Evolutionary conservation across 2,888 invertebrate genomes (phyloP).

Genomic region (Acleris sparsana): DNA sequence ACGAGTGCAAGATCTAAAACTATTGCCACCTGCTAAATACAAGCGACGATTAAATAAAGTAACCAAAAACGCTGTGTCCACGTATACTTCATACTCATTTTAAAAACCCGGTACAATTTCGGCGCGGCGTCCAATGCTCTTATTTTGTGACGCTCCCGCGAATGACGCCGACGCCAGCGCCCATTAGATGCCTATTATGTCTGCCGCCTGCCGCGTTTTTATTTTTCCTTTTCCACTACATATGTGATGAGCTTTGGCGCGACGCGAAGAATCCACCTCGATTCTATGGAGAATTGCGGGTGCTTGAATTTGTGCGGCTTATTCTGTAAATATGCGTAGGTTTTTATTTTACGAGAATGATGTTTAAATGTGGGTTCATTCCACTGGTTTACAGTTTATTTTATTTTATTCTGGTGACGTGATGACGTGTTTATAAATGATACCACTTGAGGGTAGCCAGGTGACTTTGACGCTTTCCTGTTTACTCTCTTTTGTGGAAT

Average conservation of each 20-base stretch:
- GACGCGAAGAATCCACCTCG: slow-evolving; percentile 18
- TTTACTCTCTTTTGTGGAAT: too few species aligned
- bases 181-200: slow-evolving; percentile 79
- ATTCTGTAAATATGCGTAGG: neutral
- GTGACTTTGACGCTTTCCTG: too few species aligned
- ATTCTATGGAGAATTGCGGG: slow-evolving; percentile 24
- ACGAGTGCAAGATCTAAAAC: too few species aligned
- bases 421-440: too few species aligned
- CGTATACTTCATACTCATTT: neutral
- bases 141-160: slow-evolving; percentile 60
- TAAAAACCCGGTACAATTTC: slow-evolving; percentile 43
- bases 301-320: slow-evolving; percentile 15
- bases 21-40: too few species aligned
- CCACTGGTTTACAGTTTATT: too few species aligned
- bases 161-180: slow-evolving; percentile 60
- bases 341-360: neutral
- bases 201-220: slow-evolving; percentile 50
- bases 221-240: slow-evolving; percentile 36
- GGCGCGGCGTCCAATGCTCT: slow-evolving; percentile 52
- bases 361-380: neutral
- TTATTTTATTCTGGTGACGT: too few species aligned
- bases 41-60: neutral
- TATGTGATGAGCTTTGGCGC: slow-evolving; percentile 41
- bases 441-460: too few species aligned
- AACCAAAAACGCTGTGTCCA: neutral